Evolutionary conservation across 2,797 vertebrate genomes (phyloP).

Genomic region (Bradypodion ventrale): DNA sequence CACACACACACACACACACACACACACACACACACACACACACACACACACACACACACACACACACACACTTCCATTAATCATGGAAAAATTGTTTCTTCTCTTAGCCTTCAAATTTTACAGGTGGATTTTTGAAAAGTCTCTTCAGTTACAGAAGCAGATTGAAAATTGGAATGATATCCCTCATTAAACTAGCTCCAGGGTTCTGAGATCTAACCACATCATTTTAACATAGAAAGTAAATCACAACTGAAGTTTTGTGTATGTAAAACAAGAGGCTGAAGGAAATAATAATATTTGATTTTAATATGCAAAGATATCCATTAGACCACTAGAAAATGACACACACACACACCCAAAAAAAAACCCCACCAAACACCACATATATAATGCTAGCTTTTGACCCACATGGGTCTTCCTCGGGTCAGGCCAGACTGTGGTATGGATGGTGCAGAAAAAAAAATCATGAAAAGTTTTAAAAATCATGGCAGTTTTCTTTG

Average conservation of each 20-base stretch:
- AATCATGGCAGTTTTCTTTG: too few species aligned
- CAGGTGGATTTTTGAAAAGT: neutral
- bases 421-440: too few species aligned
- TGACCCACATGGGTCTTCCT: too few species aligned
- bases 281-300: slow-evolving; percentile 12
- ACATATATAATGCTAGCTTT: too few species aligned
- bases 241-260: neutral
- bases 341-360: too few species aligned
- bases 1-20: too few species aligned
- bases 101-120: neutral
- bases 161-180: neutral
- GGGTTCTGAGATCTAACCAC: neutral
- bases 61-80: neutral
- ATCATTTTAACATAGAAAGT: neutral
- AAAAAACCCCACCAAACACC: too few species aligned
- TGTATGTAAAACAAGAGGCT: neutral
- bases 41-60: too few species aligned
- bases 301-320: neutral
- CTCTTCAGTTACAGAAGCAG: neutral
- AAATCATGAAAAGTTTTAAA: too few species aligned
- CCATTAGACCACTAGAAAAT: too few species aligned
- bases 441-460: too few species aligned
- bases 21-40: too few species aligned
- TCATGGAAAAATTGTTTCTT: neutral
- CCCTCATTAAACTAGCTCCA: neutral